Conservation (phyloP, 1,140 invertebrate species). For the Helicoverpa zea region DNA sequence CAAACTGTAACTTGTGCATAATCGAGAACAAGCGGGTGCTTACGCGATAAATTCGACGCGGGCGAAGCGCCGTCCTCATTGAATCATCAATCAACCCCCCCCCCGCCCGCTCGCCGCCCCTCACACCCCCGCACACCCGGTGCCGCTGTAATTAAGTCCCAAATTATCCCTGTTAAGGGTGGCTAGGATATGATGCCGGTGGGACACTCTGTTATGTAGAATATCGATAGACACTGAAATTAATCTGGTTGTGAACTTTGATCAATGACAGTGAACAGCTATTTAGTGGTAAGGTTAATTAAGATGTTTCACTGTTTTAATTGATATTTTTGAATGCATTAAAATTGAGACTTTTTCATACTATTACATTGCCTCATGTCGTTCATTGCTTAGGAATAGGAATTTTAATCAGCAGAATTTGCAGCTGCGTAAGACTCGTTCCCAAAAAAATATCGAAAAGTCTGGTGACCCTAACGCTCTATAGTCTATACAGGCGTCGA, state of each 20-base stretch:
- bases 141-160: conserved; percentile 61
- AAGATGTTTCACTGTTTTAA: too few species aligned
- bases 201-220: background rate
- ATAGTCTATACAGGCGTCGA: conserved; percentile 18
- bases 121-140: conserved; percentile 40
- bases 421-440: background rate
- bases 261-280: too few species aligned
- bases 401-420: too few species aligned
- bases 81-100: conserved; percentile 59
- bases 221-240: background rate
- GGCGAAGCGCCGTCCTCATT: conserved; percentile 46
- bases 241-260: background rate
- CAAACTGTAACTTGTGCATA: conserved; percentile 36
- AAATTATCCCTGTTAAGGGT: conserved; percentile 55
- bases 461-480: conserved; percentile 21
- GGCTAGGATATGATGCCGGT: background rate
- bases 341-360: too few species aligned
- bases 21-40: conserved; percentile 37
- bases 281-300: too few species aligned
- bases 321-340: too few species aligned
- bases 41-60: conserved; percentile 50
- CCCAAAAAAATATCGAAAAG: background rate
- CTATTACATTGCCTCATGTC: too few species aligned
- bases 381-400: too few species aligned
- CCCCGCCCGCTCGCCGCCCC: conserved; percentile 20